A percentile compares a stretch with the other conserved stretches of the same genome.
These are phyloP conservation scores for Vipera latastei DNA, from an alignment of 2,797 vertebrate genomes.

Conservation along the genomic window DNA sequence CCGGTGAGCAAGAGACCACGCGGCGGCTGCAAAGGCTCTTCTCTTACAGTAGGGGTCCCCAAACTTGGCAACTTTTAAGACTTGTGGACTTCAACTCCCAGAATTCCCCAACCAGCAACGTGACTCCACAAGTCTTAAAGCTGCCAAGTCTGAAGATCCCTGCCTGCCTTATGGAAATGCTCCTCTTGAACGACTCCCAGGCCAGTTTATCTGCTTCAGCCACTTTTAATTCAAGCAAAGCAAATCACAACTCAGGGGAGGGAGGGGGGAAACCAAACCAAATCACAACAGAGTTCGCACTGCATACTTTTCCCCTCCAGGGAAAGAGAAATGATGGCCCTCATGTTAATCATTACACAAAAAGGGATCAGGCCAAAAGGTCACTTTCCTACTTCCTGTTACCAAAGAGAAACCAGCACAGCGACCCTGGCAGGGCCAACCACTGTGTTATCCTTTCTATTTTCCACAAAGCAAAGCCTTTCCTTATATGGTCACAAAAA, in stretches of 20 bases:
- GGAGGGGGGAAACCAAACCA: not conserved
- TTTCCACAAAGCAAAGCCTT: constrained; percentile 59
- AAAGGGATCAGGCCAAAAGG: constrained; percentile 62
- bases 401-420: constrained; percentile 37
- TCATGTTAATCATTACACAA: constrained; percentile 58
- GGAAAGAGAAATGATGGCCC: not conserved
- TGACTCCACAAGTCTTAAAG: not conserved
- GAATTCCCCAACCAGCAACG: not conserved
- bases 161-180: not conserved
- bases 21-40: not conserved
- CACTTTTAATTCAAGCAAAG: not conserved
- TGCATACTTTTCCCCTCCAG: not conserved
- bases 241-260: not conserved
- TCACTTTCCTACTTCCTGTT: constrained; percentile 64
- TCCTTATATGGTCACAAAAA: constrained; percentile 74
- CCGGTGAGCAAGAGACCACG: not conserved
- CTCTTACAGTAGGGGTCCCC: not conserved
- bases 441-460: not conserved
- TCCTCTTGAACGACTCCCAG: not conserved
- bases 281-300: not conserved
- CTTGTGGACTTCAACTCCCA: not conserved
- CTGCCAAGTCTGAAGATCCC: not conserved
- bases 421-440: constrained; percentile 61
- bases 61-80: not conserved
- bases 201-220: not conserved